phyloP scores from a whole-genome alignment of 2,888 invertebrate genomes.

The Ischnus inquisitorius region DNA sequence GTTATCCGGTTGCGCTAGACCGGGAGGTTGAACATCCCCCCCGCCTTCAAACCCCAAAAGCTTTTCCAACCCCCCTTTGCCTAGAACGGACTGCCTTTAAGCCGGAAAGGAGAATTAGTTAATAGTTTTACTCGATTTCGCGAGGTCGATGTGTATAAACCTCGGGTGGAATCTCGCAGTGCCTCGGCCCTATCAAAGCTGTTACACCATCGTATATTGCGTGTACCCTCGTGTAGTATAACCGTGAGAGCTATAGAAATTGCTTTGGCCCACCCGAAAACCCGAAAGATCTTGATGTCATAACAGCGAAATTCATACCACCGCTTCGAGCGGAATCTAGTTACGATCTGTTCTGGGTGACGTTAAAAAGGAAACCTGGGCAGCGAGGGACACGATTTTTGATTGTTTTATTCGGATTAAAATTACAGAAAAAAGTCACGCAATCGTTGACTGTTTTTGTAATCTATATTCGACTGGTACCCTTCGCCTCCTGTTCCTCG shows the following conservation, averaged over 20 bases:
- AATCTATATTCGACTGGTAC: neutral
- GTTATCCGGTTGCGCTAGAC: constrained; percentile 47
- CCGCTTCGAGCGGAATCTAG: constrained; percentile 1
- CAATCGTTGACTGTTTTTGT: neutral
- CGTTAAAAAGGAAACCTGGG: neutral
- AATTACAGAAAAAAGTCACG: neutral
- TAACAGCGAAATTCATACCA: neutral
- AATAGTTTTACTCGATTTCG: constrained; percentile 71
- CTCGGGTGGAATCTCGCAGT: constrained; percentile 31
- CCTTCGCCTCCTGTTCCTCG: neutral
- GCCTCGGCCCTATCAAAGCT: neutral
- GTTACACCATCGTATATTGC: neutral
- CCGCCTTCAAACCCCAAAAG: neutral
- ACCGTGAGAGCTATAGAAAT: neutral
- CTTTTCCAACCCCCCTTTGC: neutral
- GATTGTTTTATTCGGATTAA: neutral
- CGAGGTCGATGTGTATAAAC: constrained; percentile 32
- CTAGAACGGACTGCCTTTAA: constrained; percentile 62
- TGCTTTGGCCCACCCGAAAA: constrained; percentile 8
- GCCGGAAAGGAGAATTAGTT: constrained; percentile 72
- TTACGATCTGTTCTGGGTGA: constrained; percentile 18
- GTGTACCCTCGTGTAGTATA: constrained; percentile 15
- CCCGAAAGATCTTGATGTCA: constrained; percentile 23
- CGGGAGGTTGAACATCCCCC: constrained; percentile 43
- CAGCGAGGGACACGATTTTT: neutral